Conservation (phyloP, 2,888 invertebrate genomes). For the Ischnura elegans region DNA sequence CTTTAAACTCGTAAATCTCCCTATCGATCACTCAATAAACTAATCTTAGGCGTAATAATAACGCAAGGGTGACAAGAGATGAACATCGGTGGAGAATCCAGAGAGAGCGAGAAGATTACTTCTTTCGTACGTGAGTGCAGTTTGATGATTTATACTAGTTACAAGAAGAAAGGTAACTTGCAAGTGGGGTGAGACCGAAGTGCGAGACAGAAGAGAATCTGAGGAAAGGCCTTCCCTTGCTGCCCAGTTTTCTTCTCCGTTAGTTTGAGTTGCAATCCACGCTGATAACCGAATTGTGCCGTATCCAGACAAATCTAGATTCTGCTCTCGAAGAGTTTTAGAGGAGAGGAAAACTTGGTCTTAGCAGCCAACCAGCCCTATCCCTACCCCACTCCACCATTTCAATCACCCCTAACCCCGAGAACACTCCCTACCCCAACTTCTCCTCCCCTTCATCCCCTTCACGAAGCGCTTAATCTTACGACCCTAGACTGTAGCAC, state of each 20-base stretch:
- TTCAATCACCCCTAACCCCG: neutral
- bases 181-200: neutral
- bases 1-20: too few species aligned
- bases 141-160: neutral
- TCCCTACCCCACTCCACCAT: neutral
- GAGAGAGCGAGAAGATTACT: too few species aligned
- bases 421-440: neutral
- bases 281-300: conserved; percentile 52
- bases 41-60: too few species aligned
- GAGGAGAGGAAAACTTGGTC: conserved; percentile 52
- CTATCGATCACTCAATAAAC: too few species aligned
- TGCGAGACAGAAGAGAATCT: neutral
- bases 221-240: neutral
- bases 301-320: conserved; percentile 64
- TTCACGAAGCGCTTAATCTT: neutral
- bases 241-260: neutral
- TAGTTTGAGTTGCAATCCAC: conserved; percentile 45
- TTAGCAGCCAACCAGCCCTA: neutral
- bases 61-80: too few species aligned
- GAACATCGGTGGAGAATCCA: too few species aligned
- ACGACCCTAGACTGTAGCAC: neutral
- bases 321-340: conserved; percentile 59
- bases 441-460: neutral
- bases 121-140: too few species aligned
- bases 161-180: neutral